phyloP scores from a whole-genome alignment of 2,797 vertebrate genomes.

The Tapirus indicus region DNA sequence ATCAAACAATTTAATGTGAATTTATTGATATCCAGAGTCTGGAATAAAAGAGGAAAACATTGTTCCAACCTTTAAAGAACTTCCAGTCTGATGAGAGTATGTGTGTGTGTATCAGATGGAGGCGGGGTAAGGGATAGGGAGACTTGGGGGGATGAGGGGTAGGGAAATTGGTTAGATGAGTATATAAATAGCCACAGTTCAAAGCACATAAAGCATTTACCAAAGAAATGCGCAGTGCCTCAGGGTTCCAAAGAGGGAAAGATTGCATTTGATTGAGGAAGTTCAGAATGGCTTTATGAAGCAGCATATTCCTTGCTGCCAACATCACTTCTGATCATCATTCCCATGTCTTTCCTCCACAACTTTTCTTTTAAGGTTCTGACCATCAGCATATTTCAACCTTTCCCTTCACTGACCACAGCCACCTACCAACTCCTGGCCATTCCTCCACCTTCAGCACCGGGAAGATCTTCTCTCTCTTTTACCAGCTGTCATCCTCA shows the following conservation, averaged over 20 bases:
- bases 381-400: background rate
- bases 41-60: background rate
- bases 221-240: background rate
- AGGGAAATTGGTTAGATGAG: background rate
- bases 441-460: background rate
- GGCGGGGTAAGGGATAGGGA: fast-evolving
- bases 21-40: conserved; percentile 9
- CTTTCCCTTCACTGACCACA: background rate
- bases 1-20: background rate
- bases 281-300: background rate
- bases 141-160: no score
- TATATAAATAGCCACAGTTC: background rate
- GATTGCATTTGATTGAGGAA: background rate
- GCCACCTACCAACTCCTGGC: background rate
- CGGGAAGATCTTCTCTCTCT: background rate
- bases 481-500: background rate
- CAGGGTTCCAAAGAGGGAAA: background rate
- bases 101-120: background rate
- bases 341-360: background rate
- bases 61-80: background rate
- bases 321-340: background rate
- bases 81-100: background rate
- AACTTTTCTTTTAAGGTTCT: background rate
- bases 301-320: background rate
- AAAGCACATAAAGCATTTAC: background rate